phyloP scores from a whole-genome alignment of 2,888 invertebrate genomes.

The Entomobrya multifasciata region DNA sequence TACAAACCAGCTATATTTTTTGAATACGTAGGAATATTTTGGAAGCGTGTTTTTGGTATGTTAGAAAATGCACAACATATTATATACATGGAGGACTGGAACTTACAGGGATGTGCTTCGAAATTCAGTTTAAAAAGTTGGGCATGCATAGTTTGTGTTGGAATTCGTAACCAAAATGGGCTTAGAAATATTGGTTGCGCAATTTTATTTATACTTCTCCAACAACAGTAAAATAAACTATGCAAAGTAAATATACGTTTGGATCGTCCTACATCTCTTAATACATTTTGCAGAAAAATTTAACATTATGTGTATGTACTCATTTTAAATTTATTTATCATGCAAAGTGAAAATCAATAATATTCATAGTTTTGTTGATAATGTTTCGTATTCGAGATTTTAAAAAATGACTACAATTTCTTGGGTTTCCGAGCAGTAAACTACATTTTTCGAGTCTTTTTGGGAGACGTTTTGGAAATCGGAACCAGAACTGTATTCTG shows the following conservation, averaged over 20 bases:
- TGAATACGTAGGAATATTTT: constrained; percentile 23
- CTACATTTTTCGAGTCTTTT: too few species aligned
- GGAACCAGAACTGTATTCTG: too few species aligned
- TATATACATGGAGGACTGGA: too few species aligned
- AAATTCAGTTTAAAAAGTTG: not conserved
- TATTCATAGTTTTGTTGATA: not conserved
- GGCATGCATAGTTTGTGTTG: not conserved
- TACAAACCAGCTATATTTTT: constrained; percentile 8
- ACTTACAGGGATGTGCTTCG: too few species aligned
- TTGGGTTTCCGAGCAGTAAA: too few species aligned
- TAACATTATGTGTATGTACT: not conserved
- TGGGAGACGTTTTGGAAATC: too few species aligned
- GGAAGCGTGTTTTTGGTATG: constrained; percentile 4
- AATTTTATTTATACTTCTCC: not conserved
- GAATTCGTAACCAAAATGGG: not conserved
- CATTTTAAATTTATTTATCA: not conserved
- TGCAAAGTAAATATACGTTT: constrained; percentile 2
- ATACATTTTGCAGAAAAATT: not conserved
- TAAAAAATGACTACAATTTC: not conserved
- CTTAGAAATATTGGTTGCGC: not conserved
- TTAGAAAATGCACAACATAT: too few species aligned
- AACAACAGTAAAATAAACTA: not conserved
- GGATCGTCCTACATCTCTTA: not conserved
- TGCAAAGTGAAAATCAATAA: not conserved
- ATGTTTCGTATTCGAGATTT: too few species aligned